A percentile compares a stretch with the other conserved stretches of the same genome.
Evolutionary conservation across 2,888 invertebrate genomes (phyloP).

Genomic region (Rhodophaea formosa): DNA sequence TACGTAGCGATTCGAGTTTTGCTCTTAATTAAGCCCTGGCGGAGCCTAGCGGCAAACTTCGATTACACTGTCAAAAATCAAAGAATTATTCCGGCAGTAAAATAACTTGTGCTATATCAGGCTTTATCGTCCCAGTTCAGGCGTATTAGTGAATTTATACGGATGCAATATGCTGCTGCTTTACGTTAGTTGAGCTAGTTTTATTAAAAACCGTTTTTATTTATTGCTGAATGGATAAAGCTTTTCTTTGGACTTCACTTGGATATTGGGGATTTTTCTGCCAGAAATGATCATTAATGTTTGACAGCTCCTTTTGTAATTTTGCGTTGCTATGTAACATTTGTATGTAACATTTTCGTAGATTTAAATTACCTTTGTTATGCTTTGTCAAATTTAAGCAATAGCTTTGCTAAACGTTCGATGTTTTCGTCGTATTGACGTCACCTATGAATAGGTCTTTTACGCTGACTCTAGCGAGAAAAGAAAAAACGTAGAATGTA

Average conservation of each 20-base stretch:
- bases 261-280: slow-evolving; percentile 10
- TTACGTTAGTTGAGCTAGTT: slow-evolving; percentile 60
- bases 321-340: neutral
- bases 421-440: too few relatives aligned
- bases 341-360: neutral
- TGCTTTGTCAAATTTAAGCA: too few relatives aligned
- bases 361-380: too few relatives aligned
- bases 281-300: neutral
- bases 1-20: slow-evolving; percentile 60
- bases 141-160: slow-evolving; percentile 78
- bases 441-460: too few relatives aligned
- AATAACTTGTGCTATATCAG: slow-evolving; percentile 78
- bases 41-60: slow-evolving; percentile 76
- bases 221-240: slow-evolving; percentile 65
- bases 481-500: too few relatives aligned
- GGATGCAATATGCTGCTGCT: slow-evolving; percentile 70
- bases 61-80: slow-evolving; percentile 81
- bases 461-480: too few relatives aligned
- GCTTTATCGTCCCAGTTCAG: slow-evolving; percentile 77
- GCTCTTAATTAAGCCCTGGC: slow-evolving; percentile 70
- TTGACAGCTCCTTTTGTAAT: neutral
- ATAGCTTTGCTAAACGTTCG: too few relatives aligned
- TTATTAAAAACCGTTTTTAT: slow-evolving; percentile 77
- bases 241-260: slow-evolving; percentile 46
- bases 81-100: slow-evolving; percentile 77